Conservation (phyloP, 2,797 vertebrate genomes). For the Enteromius unitaeniatus region DNA sequence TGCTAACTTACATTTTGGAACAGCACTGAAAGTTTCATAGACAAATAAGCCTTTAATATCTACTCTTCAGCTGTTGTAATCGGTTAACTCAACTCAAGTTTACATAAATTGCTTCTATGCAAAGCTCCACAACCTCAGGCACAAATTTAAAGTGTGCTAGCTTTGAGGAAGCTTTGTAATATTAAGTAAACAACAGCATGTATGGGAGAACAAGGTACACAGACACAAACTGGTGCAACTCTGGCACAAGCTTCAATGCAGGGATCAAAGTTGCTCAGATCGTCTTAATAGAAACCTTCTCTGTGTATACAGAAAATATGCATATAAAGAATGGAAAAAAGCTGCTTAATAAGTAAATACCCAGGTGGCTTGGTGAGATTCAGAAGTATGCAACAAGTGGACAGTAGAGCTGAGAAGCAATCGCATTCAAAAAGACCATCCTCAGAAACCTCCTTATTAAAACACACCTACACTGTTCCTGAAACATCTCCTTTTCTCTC, state of each 20-base stretch:
- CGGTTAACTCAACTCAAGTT: neutral
- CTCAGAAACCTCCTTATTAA: slow-evolving; percentile 38
- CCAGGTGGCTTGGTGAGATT: neutral
- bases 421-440: neutral
- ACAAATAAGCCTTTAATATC: slow-evolving; percentile 8
- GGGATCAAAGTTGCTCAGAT: neutral
- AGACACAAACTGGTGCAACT: neutral
- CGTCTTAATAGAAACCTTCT: neutral
- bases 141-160: neutral
- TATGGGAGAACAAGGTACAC: neutral
- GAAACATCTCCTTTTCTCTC: neutral
- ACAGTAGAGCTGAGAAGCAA: neutral
- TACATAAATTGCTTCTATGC: neutral
- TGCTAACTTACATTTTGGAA: slow-evolving; percentile 5
- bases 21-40: neutral
- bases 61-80: neutral
- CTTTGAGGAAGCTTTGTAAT: slow-evolving; percentile 25
- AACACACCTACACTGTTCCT: slow-evolving; percentile 30
- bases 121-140: neutral
- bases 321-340: neutral
- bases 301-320: neutral
- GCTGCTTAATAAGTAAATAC: neutral
- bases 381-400: neutral
- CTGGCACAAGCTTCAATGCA: neutral
- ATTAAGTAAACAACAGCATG: neutral